Evolutionary conservation across 2,113 vertebrate species (phyloP).

Genomic region (Nothocercus julius): DNA sequence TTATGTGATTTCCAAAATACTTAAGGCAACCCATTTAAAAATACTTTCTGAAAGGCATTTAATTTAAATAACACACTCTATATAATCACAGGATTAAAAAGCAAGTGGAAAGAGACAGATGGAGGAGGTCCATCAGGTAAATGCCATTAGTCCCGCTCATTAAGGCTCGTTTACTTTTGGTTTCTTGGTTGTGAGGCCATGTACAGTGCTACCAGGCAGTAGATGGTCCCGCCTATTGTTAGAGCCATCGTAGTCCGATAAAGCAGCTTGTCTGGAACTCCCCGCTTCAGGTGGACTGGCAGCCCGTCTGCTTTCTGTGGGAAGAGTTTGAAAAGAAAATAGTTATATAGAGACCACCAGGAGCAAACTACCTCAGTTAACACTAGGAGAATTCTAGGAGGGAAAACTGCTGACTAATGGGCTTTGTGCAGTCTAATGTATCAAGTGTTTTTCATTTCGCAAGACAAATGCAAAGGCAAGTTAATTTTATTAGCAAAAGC

Average conservation of each 20-base stretch:
- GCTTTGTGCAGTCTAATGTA: neutral
- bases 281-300: slow-evolving; percentile 90
- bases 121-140: slow-evolving; percentile 11
- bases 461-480: neutral
- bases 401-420: neutral
- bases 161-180: slow-evolving; percentile 62
- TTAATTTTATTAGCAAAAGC: slow-evolving; percentile 38
- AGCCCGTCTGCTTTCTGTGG: slow-evolving; percentile 82
- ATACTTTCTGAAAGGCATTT: neutral
- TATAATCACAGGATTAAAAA: neutral
- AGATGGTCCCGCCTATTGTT: slow-evolving; percentile 90
- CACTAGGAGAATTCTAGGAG: neutral
- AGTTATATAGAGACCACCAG: neutral
- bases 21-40: neutral
- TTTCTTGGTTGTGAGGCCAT: slow-evolving; percentile 87
- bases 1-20: slow-evolving; percentile 3
- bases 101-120: neutral
- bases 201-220: slow-evolving; percentile 92
- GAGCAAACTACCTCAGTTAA: neutral
- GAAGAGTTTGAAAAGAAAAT: slow-evolving; percentile 31
- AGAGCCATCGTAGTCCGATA: slow-evolving; percentile 98
- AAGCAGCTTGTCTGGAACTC: slow-evolving; percentile 88
- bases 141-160: neutral
- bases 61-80: neutral
- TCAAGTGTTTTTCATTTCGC: neutral